Conservation (phyloP, 2,113 vertebrate species). For the Uropsilus gracilis region DNA sequence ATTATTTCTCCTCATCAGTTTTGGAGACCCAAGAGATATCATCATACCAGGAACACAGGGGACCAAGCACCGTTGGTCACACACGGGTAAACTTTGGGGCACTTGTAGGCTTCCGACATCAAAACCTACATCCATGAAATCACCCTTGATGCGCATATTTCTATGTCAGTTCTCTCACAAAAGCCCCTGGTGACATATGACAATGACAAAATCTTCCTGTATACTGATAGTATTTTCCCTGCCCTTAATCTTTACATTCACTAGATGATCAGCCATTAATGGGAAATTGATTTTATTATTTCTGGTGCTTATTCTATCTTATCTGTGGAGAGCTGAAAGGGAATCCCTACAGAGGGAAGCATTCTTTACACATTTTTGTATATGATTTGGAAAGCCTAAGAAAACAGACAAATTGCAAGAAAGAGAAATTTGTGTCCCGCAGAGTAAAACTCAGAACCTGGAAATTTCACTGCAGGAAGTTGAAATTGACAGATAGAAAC, state of each 20-base stretch:
- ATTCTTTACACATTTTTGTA: constrained; percentile 66
- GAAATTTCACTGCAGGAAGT: constrained; percentile 77
- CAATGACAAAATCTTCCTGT: constrained; percentile 62
- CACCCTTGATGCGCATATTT: constrained; percentile 51
- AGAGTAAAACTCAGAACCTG: constrained; percentile 79
- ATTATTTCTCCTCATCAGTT: not conserved
- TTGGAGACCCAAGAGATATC: not conserved
- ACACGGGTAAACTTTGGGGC: constrained; percentile 15
- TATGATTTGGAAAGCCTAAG: constrained; percentile 73
- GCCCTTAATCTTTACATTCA: constrained; percentile 61
- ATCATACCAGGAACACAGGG: not conserved
- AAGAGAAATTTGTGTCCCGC: constrained; percentile 76
- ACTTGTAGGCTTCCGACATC: constrained; percentile 39
- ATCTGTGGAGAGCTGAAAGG: constrained; percentile 53
- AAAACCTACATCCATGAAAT: constrained; percentile 49
- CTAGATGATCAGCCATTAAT: constrained; percentile 55
- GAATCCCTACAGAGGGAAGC: constrained; percentile 49
- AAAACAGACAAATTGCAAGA: constrained; percentile 70
- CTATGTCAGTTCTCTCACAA: constrained; percentile 52
- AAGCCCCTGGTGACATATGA: constrained; percentile 28
- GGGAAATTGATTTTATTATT: constrained; percentile 70
- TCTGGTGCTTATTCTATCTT: constrained; percentile 51
- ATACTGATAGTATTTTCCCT: constrained; percentile 32
- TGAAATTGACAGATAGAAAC: constrained; percentile 83
- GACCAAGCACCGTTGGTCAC: not conserved